Conservation (phyloP, 2,113 vertebrate species). For the Dicrurus megarhynchus region DNA sequence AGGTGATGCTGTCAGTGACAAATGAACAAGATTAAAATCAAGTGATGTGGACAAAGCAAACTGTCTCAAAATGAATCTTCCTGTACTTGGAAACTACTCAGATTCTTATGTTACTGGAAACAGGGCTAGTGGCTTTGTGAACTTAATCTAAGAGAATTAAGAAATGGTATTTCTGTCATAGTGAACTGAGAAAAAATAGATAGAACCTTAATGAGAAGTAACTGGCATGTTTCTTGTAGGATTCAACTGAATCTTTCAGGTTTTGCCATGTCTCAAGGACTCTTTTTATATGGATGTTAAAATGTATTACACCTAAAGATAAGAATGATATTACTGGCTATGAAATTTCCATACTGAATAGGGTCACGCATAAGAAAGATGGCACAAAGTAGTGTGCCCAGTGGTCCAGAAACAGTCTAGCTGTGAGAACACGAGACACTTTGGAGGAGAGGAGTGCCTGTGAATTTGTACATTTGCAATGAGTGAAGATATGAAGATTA, state of each 20-base stretch:
- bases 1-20: slow-evolving; percentile 68
- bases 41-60: slow-evolving; percentile 50
- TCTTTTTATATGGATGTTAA: not conserved
- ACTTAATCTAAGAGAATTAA: not conserved
- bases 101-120: slow-evolving; percentile 6
- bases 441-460: not conserved
- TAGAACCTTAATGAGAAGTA: not conserved
- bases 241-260: not conserved
- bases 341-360: not conserved
- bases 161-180: not conserved
- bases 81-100: not conserved
- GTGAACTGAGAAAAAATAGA: not conserved
- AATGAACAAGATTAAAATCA: slow-evolving; percentile 64
- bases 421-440: not conserved
- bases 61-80: slow-evolving; percentile 27
- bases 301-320: not conserved
- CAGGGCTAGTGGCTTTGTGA: not conserved
- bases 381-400: not conserved
- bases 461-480: not conserved
- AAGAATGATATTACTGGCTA: not conserved
- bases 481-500: not conserved
- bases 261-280: not conserved
- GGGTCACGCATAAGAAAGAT: not conserved
- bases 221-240: not conserved
- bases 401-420: not conserved